Evolutionary conservation across 2,113 vertebrate genomes (phyloP).

Genomic region (Myiopsitta monachus): DNA sequence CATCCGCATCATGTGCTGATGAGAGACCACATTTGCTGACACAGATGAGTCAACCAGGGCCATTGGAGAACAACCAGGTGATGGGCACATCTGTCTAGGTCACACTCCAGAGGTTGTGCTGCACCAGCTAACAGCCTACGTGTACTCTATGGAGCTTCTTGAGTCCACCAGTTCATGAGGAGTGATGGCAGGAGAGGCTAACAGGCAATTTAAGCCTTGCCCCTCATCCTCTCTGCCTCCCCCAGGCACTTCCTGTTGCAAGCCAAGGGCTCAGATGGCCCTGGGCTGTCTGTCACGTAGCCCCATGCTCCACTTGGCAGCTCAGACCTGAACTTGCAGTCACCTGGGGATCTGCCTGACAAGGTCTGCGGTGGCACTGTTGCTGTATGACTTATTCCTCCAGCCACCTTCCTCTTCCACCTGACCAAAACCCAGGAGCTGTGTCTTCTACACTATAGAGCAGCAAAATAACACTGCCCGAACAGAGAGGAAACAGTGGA

Average conservation of each 20-base stretch:
- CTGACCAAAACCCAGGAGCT: neutral
- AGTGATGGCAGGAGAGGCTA: neutral
- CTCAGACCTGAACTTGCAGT: neutral
- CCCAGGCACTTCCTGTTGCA: neutral
- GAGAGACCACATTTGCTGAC: fast-evolving
- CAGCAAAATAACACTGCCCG: neutral
- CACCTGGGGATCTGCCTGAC: neutral
- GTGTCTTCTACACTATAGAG: fast-evolving
- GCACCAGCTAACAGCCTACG: neutral
- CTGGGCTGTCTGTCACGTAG: neutral
- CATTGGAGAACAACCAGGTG: neutral
- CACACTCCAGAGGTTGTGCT: neutral
- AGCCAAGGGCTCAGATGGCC: neutral
- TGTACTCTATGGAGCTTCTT: neutral
- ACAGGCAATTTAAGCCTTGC: neutral
- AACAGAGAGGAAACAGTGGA: neutral
- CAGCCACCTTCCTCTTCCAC: neutral
- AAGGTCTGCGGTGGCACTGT: fast-evolving
- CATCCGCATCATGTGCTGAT: fast-evolving
- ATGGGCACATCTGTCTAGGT: neutral
- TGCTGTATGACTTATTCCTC: fast-evolving
- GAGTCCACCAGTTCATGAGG: fast-evolving
- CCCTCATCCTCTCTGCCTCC: neutral
- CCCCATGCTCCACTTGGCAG: neutral
- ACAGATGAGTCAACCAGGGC: neutral